These are phyloP conservation scores for Arbacia lixula DNA, from an alignment of 53 echinoderm and acorn worm species.

Conservation along the genomic window DNA sequence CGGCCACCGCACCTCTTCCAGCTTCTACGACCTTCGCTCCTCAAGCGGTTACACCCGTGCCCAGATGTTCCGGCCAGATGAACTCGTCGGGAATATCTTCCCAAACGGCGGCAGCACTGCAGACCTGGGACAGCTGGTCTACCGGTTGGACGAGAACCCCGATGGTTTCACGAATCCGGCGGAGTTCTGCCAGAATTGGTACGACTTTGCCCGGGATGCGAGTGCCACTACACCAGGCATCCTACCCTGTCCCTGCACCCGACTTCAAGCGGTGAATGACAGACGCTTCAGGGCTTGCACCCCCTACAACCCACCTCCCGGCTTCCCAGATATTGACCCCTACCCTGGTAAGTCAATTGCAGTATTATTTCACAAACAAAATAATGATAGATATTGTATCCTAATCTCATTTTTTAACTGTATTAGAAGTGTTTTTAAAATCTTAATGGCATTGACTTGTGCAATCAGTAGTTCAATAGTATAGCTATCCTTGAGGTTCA, in stretches of 20 bases:
- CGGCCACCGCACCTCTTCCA: neutral
- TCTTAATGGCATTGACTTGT: too few relatives aligned
- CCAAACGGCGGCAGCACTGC: neutral
- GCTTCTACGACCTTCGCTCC: slow-evolving; percentile 24
- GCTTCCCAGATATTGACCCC: neutral
- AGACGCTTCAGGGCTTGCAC: slow-evolving; percentile 2
- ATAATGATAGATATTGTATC: too few relatives aligned
- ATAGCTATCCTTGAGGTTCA: too few relatives aligned
- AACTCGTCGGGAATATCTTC: neutral
- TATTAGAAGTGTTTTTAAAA: too few relatives aligned
- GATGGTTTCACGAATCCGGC: slow-evolving; percentile 29
- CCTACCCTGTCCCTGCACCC: slow-evolving; percentile 39
- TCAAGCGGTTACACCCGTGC: slow-evolving; percentile 14
- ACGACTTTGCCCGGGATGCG: neutral
- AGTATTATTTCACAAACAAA: neutral
- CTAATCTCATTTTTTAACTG: too few relatives aligned
- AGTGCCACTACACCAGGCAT: neutral
- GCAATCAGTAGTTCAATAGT: too few relatives aligned
- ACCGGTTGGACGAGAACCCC: slow-evolving; percentile 18
- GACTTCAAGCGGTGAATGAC: slow-evolving; percentile 12
- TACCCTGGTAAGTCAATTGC: slow-evolving; percentile 26
- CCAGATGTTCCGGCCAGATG: slow-evolving; percentile 35
- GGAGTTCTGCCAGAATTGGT: slow-evolving; percentile 43
- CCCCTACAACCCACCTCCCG: neutral
- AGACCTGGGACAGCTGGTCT: slow-evolving; percentile 19